A percentile compares a stretch with the other conserved stretches of the same genome.
phyloP scores from a whole-genome alignment of 2,888 invertebrate genomes.

The Xylocampa areola region DNA sequence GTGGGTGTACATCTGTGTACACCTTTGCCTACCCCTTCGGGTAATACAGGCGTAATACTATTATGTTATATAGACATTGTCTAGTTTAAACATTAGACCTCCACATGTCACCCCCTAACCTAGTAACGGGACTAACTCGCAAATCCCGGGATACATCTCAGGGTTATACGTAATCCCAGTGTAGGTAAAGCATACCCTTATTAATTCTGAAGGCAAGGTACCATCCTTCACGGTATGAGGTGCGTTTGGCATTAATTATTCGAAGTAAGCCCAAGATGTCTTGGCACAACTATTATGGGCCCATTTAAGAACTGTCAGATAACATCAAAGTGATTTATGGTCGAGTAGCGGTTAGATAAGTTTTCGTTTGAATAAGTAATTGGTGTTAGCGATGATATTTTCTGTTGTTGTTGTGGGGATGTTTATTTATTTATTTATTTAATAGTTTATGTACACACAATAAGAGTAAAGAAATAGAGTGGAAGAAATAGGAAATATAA shows the following conservation, averaged over 20 bases:
- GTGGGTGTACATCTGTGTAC: no score
- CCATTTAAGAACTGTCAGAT: conserved; percentile 64
- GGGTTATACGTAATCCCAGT: conserved; percentile 44
- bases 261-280: conserved; percentile 58
- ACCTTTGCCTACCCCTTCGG: no score
- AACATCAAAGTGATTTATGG: conserved; percentile 62
- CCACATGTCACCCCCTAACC: background rate
- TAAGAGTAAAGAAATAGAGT: no score
- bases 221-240: conserved; percentile 38
- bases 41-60: no score
- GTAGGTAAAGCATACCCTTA: conserved; percentile 59
- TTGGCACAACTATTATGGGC: conserved; percentile 59
- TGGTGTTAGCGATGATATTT: conserved; percentile 42
- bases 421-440: background rate
- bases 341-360: conserved; percentile 55
- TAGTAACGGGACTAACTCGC: conserved; percentile 6
- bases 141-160: conserved; percentile 23
- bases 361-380: conserved; percentile 59
- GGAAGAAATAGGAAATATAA: no score
- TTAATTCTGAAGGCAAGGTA: conserved; percentile 61
- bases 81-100: conserved; percentile 6
- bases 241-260: conserved; percentile 62
- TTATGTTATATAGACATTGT: no score
- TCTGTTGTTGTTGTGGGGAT: conserved; percentile 20
- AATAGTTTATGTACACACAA: no score